Conservation (phyloP, 2,888 invertebrate genomes). For the Bugula neritina region DNA sequence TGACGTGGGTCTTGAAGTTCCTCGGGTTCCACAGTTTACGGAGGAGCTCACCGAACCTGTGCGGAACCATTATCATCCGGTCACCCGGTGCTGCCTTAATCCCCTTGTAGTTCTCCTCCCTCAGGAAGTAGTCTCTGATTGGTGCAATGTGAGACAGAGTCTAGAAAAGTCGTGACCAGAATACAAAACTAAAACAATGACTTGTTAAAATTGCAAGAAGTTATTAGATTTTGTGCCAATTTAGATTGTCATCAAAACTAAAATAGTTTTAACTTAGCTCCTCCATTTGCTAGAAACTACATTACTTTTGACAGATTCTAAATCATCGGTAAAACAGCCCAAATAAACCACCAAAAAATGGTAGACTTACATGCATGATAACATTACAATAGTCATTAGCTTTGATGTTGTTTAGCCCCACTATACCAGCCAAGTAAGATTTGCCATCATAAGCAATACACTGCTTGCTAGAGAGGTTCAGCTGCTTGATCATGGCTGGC, state of each 20-base stretch:
- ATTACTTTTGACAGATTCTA: too few species aligned
- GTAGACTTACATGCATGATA: conserved; percentile 71
- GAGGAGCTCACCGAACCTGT: conserved; percentile 83
- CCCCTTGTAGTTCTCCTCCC: conserved; percentile 80
- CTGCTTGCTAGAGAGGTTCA: conserved; percentile 76
- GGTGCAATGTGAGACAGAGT: conserved; percentile 91
- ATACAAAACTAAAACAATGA: too few species aligned
- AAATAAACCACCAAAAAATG: too few species aligned
- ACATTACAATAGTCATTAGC: conserved; percentile 99
- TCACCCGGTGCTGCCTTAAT: conserved; percentile 89
- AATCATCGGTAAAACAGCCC: too few species aligned
- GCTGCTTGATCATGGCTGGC: conserved; percentile 68
- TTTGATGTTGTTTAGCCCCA: conserved; percentile 97
- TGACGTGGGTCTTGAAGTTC: conserved; percentile 98
- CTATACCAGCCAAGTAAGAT: conserved; percentile 86
- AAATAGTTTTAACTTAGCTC: too few species aligned
- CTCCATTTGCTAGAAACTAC: too few species aligned
- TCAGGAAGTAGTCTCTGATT: conserved; percentile 85
- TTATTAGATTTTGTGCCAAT: too few species aligned
- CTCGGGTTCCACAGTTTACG: conserved; percentile 97
- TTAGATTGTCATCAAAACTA: too few species aligned
- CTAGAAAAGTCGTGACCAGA: conserved; percentile 56
- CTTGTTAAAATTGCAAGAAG: too few species aligned
- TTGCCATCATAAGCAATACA: conserved; percentile 93
- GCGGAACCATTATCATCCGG: conserved; percentile 79